Evolutionary conservation across 2,797 vertebrate species (phyloP).

Genomic region (Thaleichthys pacificus): DNA sequence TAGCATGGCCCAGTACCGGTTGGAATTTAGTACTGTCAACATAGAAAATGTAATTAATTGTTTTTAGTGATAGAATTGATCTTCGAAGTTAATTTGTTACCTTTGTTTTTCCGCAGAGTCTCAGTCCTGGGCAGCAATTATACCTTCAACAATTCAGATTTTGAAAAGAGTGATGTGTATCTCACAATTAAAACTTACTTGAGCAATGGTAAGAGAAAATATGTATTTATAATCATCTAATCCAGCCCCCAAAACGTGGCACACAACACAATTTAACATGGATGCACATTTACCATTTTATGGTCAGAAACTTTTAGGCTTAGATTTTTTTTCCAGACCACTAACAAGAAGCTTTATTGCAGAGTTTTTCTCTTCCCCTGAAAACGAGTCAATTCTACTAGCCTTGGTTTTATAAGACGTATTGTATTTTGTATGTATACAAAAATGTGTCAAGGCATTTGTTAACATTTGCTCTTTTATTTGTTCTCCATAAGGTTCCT

Average conservation of each 20-base stretch:
- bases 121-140: conserved; percentile 60
- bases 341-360: too few species aligned
- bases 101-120: conserved; percentile 48
- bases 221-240: neutral
- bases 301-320: too few species aligned
- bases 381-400: neutral
- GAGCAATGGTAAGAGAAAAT: conserved; percentile 41
- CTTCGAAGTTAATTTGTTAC: neutral
- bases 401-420: neutral
- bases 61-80: neutral
- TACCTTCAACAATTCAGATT: conserved; percentile 55
- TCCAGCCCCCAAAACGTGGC: too few species aligned
- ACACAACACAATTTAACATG: too few species aligned
- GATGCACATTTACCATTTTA: too few species aligned
- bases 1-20: too few species aligned
- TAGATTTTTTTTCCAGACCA: too few species aligned
- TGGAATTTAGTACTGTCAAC: too few species aligned
- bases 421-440: too few species aligned
- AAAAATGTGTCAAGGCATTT: neutral
- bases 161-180: conserved; percentile 58
- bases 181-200: conserved; percentile 62
- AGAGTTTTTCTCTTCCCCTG: too few species aligned
- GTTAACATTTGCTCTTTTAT: neutral
- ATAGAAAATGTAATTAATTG: too few species aligned
- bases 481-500: conserved; percentile 45